A percentile compares a stretch with the other conserved stretches of the same genome.
Conservation (phyloP, 2,888 invertebrate species). For the Chloromyia formosa region DNA sequence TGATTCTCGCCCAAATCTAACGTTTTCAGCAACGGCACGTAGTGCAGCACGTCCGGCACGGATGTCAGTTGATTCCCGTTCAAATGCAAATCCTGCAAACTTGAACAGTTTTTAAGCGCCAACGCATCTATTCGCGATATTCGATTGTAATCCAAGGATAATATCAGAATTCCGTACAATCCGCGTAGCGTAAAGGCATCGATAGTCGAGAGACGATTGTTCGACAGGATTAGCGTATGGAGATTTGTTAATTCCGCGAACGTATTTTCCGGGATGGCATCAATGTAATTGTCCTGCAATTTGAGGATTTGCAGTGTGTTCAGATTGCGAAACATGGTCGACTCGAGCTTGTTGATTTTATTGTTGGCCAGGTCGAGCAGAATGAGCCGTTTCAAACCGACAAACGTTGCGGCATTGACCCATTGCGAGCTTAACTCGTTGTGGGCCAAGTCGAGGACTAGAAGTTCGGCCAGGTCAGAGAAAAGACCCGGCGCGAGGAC, state of each 20-base stretch:
- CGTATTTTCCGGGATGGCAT: slow-evolving; percentile 84
- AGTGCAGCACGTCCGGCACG: slow-evolving; percentile 82
- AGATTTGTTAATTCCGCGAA: slow-evolving; percentile 89
- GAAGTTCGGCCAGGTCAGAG: slow-evolving; percentile 80
- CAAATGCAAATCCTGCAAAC: slow-evolving; percentile 87
- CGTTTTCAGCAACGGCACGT: slow-evolving; percentile 84
- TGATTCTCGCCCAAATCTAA: slow-evolving; percentile 92
- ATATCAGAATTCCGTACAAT: slow-evolving; percentile 81
- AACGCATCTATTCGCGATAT: slow-evolving; percentile 83
- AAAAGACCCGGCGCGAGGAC: slow-evolving; percentile 86
- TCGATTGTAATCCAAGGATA: slow-evolving; percentile 87
- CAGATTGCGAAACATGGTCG: slow-evolving; percentile 83
- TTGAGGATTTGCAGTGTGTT: slow-evolving; percentile 86
- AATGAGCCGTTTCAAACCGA: slow-evolving; percentile 86
- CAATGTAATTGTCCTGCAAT: slow-evolving; percentile 84
- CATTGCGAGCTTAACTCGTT: slow-evolving; percentile 87
- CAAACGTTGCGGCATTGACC: slow-evolving; percentile 86
- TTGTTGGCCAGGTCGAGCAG: slow-evolving; percentile 86
- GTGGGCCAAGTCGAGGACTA: slow-evolving; percentile 82
- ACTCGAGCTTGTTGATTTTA: slow-evolving; percentile 82
- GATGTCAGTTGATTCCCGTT: slow-evolving; percentile 84
- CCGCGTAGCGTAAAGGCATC: slow-evolving; percentile 87
- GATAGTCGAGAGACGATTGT: slow-evolving; percentile 83
- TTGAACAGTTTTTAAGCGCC: slow-evolving; percentile 88
- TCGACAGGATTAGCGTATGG: slow-evolving; percentile 86